Percentiles rank a stretch among this genome's conserved stretches.
Conservation (phyloP, 2,888 invertebrate genomes). For the Odontocerum albicorne region DNA sequence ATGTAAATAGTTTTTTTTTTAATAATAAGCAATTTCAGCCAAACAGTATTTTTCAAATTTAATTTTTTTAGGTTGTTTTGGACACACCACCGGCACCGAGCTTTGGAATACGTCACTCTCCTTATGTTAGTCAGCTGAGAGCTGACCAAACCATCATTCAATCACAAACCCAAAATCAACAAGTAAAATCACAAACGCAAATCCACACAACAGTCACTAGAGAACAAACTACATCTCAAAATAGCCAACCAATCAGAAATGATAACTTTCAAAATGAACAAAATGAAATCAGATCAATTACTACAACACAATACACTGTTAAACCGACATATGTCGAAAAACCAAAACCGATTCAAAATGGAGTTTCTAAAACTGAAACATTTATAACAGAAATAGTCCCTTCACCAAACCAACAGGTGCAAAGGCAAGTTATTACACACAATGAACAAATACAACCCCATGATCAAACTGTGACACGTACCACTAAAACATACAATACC, state of each 20-base stretch:
- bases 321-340: conserved; percentile 4
- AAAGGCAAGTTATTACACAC: conserved; percentile 8
- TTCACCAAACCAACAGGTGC: background rate
- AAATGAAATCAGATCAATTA: conserved; percentile 9
- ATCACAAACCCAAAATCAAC: conserved; percentile 34
- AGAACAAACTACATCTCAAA: conserved; percentile 35
- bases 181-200: conserved; percentile 34
- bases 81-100: conserved; percentile 69
- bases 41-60: too few species aligned
- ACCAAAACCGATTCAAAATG: conserved; percentile 5
- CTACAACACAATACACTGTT: too few species aligned
- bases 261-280: background rate
- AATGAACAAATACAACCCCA: conserved; percentile 1
- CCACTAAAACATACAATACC: conserved; percentile 1
- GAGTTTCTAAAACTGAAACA: conserved; percentile 1
- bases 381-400: conserved; percentile 3
- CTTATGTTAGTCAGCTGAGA: conserved; percentile 61
- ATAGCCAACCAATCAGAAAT: conserved; percentile 35
- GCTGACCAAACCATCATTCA: conserved; percentile 42
- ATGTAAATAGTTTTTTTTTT: too few species aligned
- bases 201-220: conserved; percentile 23
- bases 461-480: conserved; percentile 9
- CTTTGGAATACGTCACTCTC: conserved; percentile 89
- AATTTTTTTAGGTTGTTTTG: conserved; percentile 61
- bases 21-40: too few species aligned